Evolutionary conservation across 2,888 invertebrate species (phyloP), one percentile per base, ranked within the genome.

Genomic region (Diaphora mendica): DNA sequence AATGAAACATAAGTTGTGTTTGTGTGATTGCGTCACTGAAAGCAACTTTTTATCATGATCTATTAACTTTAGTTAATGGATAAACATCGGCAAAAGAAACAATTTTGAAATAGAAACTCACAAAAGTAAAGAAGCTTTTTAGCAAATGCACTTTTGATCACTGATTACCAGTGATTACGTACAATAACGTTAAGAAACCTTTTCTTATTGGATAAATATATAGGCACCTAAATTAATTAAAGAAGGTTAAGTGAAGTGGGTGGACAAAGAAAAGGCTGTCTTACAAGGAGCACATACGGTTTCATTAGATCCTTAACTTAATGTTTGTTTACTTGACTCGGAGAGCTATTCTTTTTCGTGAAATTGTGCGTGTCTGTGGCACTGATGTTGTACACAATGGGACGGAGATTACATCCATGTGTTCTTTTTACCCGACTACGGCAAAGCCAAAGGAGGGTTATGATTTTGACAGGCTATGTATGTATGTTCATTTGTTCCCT

Each of bases 241-340:
- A 59, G 73, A 65, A 74, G 74, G 72, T 77, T 64, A 72, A 72
- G 78, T 76, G 66, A 77, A 82, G 59, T 76, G 68, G 74, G 77
- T 73, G 67, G 70, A 84, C 85, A 77, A 82, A 76, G 78, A 77
- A 79, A 82, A 78, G 78, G 67, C 70, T 64, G 71, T 65, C 77
- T 76, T 71, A 77, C 62, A 44, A 68, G 68, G 82, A 75, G 75
- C 72, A 70, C 51, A 65, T 65, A 83, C 79, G 73, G 72, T 82
- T 82, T 82, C 75, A 79, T 82, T 78, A 75, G 76, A 30, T 71
- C 74, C 80, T 70, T 79, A 78, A 75, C 55, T 82, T 82, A 77
- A 77, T 73, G 69, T 71, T 77, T 77, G 78, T 84, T 84, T 78
- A 77, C 74, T 39, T 70, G 70, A 48, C 68, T 33, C 35, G 64